Evolutionary conservation across 2,797 vertebrate species (phyloP).

Genomic region (Danio kyathit): DNA sequence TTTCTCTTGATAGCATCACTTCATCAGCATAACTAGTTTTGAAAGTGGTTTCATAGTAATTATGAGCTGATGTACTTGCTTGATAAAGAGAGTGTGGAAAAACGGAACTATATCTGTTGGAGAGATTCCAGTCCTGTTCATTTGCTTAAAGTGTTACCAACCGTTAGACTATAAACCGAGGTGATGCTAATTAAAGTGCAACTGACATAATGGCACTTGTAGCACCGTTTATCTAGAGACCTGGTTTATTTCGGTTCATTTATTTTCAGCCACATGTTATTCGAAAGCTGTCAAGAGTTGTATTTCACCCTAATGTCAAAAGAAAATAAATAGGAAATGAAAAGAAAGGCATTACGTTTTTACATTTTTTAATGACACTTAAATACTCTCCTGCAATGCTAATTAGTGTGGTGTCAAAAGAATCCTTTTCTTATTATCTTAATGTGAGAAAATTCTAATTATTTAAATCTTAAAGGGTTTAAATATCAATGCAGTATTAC

Average conservation of each 20-base stretch:
- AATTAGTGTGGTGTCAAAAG: background rate
- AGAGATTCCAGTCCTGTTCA: slow-evolving; percentile 8
- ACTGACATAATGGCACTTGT: background rate
- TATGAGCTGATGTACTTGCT: slow-evolving; percentile 13
- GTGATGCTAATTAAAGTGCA: slow-evolving; percentile 22
- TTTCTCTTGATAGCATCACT: slow-evolving; percentile 32
- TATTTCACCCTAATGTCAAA: background rate
- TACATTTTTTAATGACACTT: background rate
- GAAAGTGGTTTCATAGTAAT: slow-evolving; percentile 23
- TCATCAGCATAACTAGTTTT: slow-evolving; percentile 18
- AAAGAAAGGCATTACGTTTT: background rate
- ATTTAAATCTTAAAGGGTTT: background rate
- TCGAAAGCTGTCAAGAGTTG: background rate
- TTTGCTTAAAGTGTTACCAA: slow-evolving; percentile 30
- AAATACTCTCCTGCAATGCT: background rate
- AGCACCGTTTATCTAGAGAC: background rate
- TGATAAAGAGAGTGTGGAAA: background rate
- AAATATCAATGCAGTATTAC: background rate
- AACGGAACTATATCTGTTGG: slow-evolving; percentile 17
- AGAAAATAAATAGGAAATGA: background rate
- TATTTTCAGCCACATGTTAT: background rate
- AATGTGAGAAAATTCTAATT: background rate
- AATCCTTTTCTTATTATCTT: background rate
- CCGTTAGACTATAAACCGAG: slow-evolving; percentile 5
- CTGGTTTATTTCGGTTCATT: background rate